Evolutionary conservation across 1,140 invertebrate genomes (phyloP).

Genomic region (Forficula auricularia): DNA sequence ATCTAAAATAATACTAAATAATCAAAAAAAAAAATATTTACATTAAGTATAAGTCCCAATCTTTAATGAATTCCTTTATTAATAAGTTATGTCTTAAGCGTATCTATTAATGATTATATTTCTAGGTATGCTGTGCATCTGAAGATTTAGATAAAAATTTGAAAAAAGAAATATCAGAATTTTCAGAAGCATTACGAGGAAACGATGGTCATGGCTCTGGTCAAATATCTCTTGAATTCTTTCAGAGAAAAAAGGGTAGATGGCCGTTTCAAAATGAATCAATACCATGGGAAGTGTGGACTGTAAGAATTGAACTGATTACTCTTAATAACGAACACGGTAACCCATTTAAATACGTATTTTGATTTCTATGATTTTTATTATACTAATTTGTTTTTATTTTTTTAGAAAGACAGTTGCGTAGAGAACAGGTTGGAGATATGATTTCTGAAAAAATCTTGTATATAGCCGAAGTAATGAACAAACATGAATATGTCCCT

Average conservation of each 20-base stretch:
- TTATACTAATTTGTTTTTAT: conserved; percentile 12
- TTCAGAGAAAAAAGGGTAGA: conserved; percentile 70
- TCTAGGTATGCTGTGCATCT: conserved; percentile 68
- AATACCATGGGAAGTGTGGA: conserved; percentile 96
- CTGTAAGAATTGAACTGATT: conserved; percentile 72
- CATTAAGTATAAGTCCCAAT: no score
- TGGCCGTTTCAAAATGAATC: conserved; percentile 79
- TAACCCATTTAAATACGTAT: conserved; percentile 16
- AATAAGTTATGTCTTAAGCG: no score
- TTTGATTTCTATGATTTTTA: background rate
- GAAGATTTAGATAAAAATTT: conserved; percentile 52
- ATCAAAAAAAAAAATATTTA: no score
- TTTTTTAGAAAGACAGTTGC: conserved; percentile 56
- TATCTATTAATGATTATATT: no score
- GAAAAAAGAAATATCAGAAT: conserved; percentile 64
- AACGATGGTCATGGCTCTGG: conserved; percentile 52
- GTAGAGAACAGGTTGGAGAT: conserved; percentile 78
- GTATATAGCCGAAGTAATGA: conserved; percentile 87
- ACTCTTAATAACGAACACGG: conserved; percentile 67
- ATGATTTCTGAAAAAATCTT: conserved; percentile 81
- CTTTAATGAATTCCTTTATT: no score
- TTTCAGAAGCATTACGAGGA: conserved; percentile 66
- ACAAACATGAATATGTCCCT: conserved; percentile 84
- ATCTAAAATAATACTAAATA: no score
- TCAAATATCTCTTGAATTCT: conserved; percentile 89